Evolutionary conservation across 2,113 vertebrate genomes (phyloP), one percentile per base, ranked within the genome.

Genomic region (Hypanus sabinus): DNA sequence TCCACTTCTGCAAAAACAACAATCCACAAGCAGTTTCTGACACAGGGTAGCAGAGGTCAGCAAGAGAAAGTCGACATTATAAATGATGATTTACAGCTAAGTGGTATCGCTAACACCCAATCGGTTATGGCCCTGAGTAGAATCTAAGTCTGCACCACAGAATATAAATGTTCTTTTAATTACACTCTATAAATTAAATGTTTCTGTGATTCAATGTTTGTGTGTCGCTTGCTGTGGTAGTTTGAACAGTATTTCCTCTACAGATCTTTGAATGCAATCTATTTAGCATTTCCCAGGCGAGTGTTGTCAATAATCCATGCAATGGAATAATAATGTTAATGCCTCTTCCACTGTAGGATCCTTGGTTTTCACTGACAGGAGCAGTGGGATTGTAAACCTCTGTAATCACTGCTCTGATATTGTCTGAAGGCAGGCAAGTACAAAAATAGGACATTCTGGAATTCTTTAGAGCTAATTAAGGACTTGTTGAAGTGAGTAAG

Each of bases 301-400:
- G 96, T 94, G 94, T 97, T 93, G 96, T 96, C 85, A 97, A 97
- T 95, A 97, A 97, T 95, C 97, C 97, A 0, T 94, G 97, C 94
- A 96, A 96, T 77, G 97, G 97, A 6, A 96, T 94, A 92, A 94
- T 97, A 94, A 96, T 97, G 94, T 94, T 97, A 94, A 92, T 93
- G 9, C 96, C 96, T 1, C 94, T 97, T 94, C 95, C 68, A 94
- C 95, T 96, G 96, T 94, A 94, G 30, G 97, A 96, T 94, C 97
- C 96, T 94, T 97, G 97, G 96, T 96, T 96, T 94, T 94, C 95
- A 81, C 94, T 97, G 91, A 95, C 97, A 94, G 97, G 96, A 94
- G 95, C 95, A 10, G 75, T 96, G 73, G 97, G 97, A 1, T 94
- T 96, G 1, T 95, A 97, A 94, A 94, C 94, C 20, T 97, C 97